Conservation (phyloP, 2,888 invertebrate species). For the Hyposoter dolosus region DNA sequence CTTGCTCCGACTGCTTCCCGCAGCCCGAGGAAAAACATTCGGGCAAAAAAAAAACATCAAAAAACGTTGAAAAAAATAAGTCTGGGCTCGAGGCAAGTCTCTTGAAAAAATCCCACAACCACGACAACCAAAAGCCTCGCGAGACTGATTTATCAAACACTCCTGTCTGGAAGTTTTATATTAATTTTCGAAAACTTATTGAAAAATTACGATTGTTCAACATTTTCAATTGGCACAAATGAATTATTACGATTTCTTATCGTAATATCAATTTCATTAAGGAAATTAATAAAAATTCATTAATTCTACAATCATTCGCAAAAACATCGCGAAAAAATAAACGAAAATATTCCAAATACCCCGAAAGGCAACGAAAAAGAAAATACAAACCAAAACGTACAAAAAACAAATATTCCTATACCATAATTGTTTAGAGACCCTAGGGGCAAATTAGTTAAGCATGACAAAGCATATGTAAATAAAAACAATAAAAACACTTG, state of each 20-base stretch:
- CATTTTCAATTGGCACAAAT: neutral
- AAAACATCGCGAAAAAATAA: no score
- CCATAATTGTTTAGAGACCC: no score
- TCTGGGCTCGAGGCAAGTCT: neutral
- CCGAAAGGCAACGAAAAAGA: no score
- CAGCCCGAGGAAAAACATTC: constrained; percentile 29
- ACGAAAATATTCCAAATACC: no score
- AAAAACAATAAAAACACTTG: no score
- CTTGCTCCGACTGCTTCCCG: constrained; percentile 30
- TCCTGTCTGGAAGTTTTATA: neutral
- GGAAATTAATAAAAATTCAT: no score
- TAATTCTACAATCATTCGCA: no score
- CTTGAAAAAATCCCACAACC: constrained; percentile 21
- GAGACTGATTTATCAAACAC: neutral
- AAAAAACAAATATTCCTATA: no score
- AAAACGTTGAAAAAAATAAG: neutral
- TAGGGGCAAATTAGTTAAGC: no score
- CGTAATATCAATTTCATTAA: no score
- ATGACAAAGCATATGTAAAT: no score
- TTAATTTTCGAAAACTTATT: neutral
- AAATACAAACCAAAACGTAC: no score
- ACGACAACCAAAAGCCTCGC: neutral
- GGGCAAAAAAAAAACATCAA: constrained; percentile 3
- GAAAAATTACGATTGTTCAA: neutral
- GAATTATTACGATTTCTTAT: neutral